Base-by-base conservation (phyloP, 2,113 vertebrate genomes). In the Genyomyrus donnyi region DNA sequence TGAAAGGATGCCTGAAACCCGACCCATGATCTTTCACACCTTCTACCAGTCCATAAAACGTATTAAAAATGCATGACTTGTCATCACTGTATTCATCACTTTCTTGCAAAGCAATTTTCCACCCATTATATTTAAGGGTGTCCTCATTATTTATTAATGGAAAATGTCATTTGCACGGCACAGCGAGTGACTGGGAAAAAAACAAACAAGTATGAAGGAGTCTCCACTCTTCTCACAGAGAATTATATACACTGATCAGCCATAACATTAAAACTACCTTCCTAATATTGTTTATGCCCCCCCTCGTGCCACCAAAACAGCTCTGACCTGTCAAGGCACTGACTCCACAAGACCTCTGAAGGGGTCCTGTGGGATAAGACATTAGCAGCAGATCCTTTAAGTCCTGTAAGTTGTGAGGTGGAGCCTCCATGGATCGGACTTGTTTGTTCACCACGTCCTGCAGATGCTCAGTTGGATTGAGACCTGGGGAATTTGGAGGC, bases 81-180 rank as follows among this genome's bases (percentile, higher is more conserved):
- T 31, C 48, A n/a, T 46, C 45, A 27, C 24, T 86, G 48, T 86
- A 50, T 86, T 86, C 45, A 86, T 86, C 45, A 50, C 45, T 85
- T 50, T 85, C 84, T 85, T 13, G 45, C 19, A 27, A 48, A 49
- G 46, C 84, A 85, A 85, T 48, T 85, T 85, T 21, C 84, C 48
- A 39, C 21, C 84, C 13, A 27, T 86, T 86, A 17, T 86, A 49
- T 86, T 86, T 27, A 86, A 48, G 45, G 45, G 46, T 86, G 42
- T 48, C 84, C 45, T 49, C 84, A 86, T 86, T 86, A 24, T 50
- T 86, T 86, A 49, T 86, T 86, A 48, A 86, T 49, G 84, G 45
- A 27, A 50, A 27, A 86, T 86, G 46, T n/a, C 17, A 24, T 48
- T 27, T 86, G 8, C 45, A 85, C 42, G 8, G 21, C 21, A 86